phyloP scores from a whole-genome alignment of 2,888 invertebrate species.

The Holacanthella duospinosa region DNA sequence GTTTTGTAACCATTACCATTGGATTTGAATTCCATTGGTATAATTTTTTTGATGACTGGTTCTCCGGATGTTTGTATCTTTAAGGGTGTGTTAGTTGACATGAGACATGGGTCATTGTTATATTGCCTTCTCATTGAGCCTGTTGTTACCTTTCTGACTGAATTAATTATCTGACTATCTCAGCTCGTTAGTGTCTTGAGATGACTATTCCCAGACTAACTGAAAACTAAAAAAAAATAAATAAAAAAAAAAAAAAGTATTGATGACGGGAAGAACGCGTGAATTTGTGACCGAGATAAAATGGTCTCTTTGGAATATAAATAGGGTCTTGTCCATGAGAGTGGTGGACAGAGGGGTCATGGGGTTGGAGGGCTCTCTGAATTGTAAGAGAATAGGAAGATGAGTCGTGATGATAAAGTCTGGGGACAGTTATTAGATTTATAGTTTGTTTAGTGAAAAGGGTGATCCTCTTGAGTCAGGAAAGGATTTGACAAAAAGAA shows the following conservation, averaged over 20 bases:
- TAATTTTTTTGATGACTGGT: background rate
- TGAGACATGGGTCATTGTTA: background rate
- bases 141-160: background rate
- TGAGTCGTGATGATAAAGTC: conserved; percentile 36
- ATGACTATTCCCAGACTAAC: background rate
- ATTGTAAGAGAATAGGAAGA: conserved; percentile 11
- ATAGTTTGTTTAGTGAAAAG: conserved; percentile 37
- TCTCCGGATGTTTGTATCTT: background rate
- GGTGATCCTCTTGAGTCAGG: conserved; percentile 32
- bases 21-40: background rate
- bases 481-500: conserved; percentile 13
- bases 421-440: conserved; percentile 37
- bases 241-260: too few relatives aligned
- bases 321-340: too few relatives aligned
- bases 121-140: background rate
- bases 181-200: background rate
- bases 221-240: too few relatives aligned
- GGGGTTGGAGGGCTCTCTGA: too few relatives aligned
- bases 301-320: background rate
- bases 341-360: too few relatives aligned
- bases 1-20: too few relatives aligned
- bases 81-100: background rate
- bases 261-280: too few relatives aligned
- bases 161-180: background rate
- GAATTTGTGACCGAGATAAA: background rate